Percentiles rank a stretch among this genome's conserved stretches.
phyloP scores from a whole-genome alignment of 2,888 invertebrate species.

The Ophioninae sp. region DNA sequence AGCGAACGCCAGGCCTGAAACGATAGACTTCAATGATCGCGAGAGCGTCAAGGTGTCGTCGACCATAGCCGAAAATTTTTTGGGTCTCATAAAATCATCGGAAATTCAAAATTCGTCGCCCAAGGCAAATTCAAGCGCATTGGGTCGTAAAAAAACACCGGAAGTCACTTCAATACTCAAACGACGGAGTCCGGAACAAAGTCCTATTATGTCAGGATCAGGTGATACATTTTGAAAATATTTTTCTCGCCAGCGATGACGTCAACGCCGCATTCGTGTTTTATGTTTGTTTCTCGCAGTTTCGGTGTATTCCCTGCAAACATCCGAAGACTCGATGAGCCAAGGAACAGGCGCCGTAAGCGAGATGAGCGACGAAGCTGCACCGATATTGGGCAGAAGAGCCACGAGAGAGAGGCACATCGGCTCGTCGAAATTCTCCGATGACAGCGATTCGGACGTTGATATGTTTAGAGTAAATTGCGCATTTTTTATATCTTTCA shows the following conservation, averaged over 20 bases:
- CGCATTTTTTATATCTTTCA: too few relatives aligned
- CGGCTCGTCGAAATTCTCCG: slow-evolving; percentile 82
- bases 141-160: slow-evolving; percentile 56
- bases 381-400: slow-evolving; percentile 85
- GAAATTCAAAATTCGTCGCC: slow-evolving; percentile 78
- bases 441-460: slow-evolving; percentile 90
- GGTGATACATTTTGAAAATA: slow-evolving; percentile 63
- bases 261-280: too few relatives aligned
- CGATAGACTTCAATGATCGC: slow-evolving; percentile 78
- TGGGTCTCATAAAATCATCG: slow-evolving; percentile 77
- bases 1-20: slow-evolving; percentile 86
- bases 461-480: slow-evolving; percentile 84
- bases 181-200: slow-evolving; percentile 82
- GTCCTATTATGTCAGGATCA: slow-evolving; percentile 79
- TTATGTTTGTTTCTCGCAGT: slow-evolving; percentile 1
- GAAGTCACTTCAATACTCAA: slow-evolving; percentile 84
- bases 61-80: slow-evolving; percentile 79
- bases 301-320: slow-evolving; percentile 77
- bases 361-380: slow-evolving; percentile 86
- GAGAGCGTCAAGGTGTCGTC: slow-evolving; percentile 68
- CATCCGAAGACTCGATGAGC: slow-evolving; percentile 87
- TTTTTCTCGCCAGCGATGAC: background rate
- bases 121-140: slow-evolving; percentile 67
- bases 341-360: slow-evolving; percentile 84
- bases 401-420: slow-evolving; percentile 84